Base-by-base conservation (phyloP, 2,888 invertebrate genomes). In the Cheilosia soror region DNA sequence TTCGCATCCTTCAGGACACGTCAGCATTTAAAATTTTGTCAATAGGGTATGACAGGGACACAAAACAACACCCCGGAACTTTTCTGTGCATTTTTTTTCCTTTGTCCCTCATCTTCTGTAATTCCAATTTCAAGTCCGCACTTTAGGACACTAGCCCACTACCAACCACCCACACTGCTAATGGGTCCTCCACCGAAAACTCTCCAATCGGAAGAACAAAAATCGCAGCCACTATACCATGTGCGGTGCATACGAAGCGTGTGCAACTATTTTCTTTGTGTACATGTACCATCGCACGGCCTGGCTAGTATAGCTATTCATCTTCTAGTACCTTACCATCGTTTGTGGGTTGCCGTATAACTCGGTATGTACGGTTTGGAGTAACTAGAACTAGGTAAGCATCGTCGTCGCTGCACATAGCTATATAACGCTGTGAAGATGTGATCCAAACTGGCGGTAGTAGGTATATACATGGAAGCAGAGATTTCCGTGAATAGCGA, bases 381-480 rank as follows among this genome's bases (percentile, higher is more conserved):
- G 68, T 49, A 78, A 55, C 78, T 63, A 62, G 66, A 83, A 68
- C 83, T 83, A 78, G 83, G 78, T 78, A 78, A 83, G 83, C 49
- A 83, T 83, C 65, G 37, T 57, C 57, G 42, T 40, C 15, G 31
- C 57, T 37, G 55, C 31, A 51, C 55, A 68, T 15, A 5, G 29
- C 27, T 51, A 42, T 20, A 49, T 13, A 7, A 4, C 1, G n/a
- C 15, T 25, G 9, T 40, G 40, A 15, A 7, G 62, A 53, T 73
- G 37, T 49, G 66, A 51, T 76, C 58, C 76, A 33, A 57, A 75
- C 63, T 65, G 47, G 42, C 33, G 27, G 31, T 33, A 51, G 51
- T 15, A 33, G 9, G 11, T 9, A 9, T 11, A 25, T 49, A 55
- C 58, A 47, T 53, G 55, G 68, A 55, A 44, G 58, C 49, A 58